Evolutionary conservation across 53 echinoderm and acorn worm species (phyloP), one percentile per base, ranked within the genome.

Genomic region (Antedon mediterranea): DNA sequence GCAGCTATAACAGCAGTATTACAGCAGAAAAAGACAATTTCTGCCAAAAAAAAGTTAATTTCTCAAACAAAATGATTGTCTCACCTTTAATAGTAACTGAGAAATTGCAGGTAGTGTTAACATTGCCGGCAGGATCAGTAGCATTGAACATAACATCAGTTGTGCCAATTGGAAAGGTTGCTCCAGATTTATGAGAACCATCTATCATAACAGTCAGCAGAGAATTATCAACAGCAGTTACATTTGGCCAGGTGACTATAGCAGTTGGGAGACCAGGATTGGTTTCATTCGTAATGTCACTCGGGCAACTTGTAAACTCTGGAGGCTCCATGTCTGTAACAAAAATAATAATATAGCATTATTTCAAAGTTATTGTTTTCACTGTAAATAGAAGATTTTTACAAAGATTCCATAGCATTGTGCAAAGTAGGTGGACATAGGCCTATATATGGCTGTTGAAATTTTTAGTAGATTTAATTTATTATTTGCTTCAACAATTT

Each of bases 281-380:
- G 0, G 77, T 77, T 14, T 27, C 34, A 20, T 70, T 32, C 13
- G 71, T 77, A 32, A 78, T 37, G 31, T 43, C 74, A 0, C 41
- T 37, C 9, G 78, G 83, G 31, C 83, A 83, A 41, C 72, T 42
- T 30, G 71, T 29, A 72, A 83, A 83, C 83, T 71, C 72, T 3
- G 83, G 83, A 29, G 83, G 83, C 9, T 34, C 72, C 30, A 77
- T 78, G n/a, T 83, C 83, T 83, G 43, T 18, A 71, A 30, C 3
- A 33, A 33, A 6, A 32, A 8, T n/a, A n/a, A n/a, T n/a, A n/a
- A n/a, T n/a, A n/a, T n/a, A n/a, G n/a, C n/a, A n/a, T n/a, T n/a
- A n/a, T n/a, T n/a, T n/a, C n/a, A n/a, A n/a, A n/a, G n/a, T n/a
- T n/a, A n/a, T n/a, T n/a, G n/a, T n/a, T n/a, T n/a, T n/a, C n/a